Evolutionary conservation across 2,888 invertebrate species (phyloP).

Genomic region (Lochmaea crataegi): DNA sequence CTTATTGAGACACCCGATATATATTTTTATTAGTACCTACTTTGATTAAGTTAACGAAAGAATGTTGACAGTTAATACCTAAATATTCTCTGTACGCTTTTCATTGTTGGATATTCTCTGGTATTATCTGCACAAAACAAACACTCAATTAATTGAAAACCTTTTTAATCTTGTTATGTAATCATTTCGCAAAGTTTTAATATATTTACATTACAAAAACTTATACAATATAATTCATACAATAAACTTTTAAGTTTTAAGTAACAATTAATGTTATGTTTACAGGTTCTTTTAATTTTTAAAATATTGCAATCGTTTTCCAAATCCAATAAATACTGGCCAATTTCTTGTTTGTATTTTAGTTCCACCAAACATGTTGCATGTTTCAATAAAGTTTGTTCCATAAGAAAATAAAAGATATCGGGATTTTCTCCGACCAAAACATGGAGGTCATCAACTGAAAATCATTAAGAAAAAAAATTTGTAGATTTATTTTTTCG

Average conservation of each 20-base stretch:
- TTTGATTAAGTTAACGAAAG: no score
- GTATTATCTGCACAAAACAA: no score
- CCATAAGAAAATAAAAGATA: conserved; percentile 44
- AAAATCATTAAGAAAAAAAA: conserved; percentile 6
- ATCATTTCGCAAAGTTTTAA: conserved; percentile 42
- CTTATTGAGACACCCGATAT: no score
- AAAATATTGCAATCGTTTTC: conserved; percentile 34
- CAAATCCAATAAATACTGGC: conserved; percentile 39
- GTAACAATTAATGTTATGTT: conserved; percentile 34
- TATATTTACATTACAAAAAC: conserved; percentile 48
- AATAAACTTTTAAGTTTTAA: conserved; percentile 43
- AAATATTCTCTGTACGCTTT: no score
- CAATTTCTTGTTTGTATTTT: conserved; percentile 31
- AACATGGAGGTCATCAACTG: neutral
- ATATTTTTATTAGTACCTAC: no score
- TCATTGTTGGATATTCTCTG: no score
- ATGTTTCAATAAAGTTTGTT: conserved; percentile 40
- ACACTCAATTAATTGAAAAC: neutral
- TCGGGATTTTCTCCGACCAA: conserved; percentile 17
- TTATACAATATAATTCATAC: conserved; percentile 45
- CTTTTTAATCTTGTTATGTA: conserved; percentile 15
- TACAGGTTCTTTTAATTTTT: conserved; percentile 41
- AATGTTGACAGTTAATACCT: no score
- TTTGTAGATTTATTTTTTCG: neutral
- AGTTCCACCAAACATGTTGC: conserved; percentile 38